Percentiles rank a stretch among this genome's conserved stretches.
These are phyloP conservation scores for Harpalus rubripes DNA, from an alignment of 2,888 invertebrate genomes.

Conservation along the genomic window DNA sequence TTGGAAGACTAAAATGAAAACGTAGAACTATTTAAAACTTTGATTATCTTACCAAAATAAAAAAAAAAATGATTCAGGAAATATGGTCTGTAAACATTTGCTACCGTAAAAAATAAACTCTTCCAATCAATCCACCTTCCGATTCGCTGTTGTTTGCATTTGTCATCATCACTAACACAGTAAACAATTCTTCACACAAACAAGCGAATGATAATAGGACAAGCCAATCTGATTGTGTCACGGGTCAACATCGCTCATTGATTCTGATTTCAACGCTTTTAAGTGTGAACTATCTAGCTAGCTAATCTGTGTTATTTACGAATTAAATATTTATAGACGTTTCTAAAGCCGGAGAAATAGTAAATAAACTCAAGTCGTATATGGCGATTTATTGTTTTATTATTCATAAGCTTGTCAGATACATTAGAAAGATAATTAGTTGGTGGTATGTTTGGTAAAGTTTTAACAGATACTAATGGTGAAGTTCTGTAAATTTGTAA, in stretches of 20 bases:
- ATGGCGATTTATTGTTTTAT: constrained; percentile 5
- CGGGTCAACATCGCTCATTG: constrained; percentile 32
- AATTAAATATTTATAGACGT: constrained; percentile 15
- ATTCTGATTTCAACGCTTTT: constrained; percentile 20
- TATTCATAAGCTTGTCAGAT: background rate
- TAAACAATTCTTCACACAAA: constrained; percentile 42
- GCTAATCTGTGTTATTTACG: constrained; percentile 21
- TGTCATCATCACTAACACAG: constrained; percentile 19
- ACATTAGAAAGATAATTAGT: constrained; percentile 11
- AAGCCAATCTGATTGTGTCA: constrained; percentile 33
- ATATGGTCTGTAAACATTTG: background rate
- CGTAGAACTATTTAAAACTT: no score
- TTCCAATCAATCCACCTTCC: constrained; percentile 5
- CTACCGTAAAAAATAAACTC: constrained; percentile 5
- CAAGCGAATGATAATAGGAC: constrained; percentile 33
- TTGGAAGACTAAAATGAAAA: no score
- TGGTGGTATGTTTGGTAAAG: constrained; percentile 1
- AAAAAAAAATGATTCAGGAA: background rate
- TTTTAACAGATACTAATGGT: constrained; percentile 21
- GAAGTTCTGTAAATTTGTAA: background rate
- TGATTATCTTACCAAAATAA: background rate
- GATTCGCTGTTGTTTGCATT: constrained; percentile 25
- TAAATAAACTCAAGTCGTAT: background rate
- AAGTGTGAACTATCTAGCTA: constrained; percentile 3
- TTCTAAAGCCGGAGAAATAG: background rate